Conservation (phyloP, 1,140 invertebrate species). For the Cotesia chilonis region DNA sequence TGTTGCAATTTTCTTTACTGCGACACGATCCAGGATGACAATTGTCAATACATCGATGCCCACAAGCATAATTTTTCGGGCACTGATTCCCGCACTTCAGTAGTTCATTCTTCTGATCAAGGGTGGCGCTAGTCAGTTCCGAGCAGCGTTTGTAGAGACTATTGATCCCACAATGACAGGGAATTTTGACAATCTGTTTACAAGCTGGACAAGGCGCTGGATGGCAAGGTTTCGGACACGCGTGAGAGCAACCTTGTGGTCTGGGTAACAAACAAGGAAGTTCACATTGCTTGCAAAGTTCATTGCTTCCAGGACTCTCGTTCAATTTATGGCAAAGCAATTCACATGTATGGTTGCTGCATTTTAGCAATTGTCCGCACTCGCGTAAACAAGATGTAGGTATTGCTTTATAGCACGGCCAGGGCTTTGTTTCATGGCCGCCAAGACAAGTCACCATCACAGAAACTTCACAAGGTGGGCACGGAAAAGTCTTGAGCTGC, state of each 20-base stretch:
- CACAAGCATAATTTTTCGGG: conserved; percentile 79
- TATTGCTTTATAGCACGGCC: conserved; percentile 78
- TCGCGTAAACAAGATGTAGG: conserved; percentile 77
- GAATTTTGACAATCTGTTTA: conserved; percentile 73
- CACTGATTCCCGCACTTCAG: conserved; percentile 85
- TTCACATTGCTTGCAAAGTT: conserved; percentile 76
- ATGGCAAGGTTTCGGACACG: conserved; percentile 81
- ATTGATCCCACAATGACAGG: conserved; percentile 83
- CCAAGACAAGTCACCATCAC: conserved; percentile 82
- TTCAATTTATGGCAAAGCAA: conserved; percentile 73
- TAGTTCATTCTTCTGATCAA: conserved; percentile 65
- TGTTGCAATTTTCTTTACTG: conserved; percentile 74
- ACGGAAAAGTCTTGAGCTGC: conserved; percentile 74
- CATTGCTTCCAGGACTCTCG: conserved; percentile 64
- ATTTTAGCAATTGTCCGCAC: conserved; percentile 76
- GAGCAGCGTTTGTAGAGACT: conserved; percentile 78
- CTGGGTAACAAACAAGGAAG: conserved; percentile 73
- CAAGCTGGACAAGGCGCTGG: conserved; percentile 75
- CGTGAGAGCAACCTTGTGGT: conserved; percentile 81
- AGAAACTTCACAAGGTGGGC: conserved; percentile 76
- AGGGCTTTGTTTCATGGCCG: conserved; percentile 78
- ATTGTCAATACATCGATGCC: conserved; percentile 70
- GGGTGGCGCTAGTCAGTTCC: conserved; percentile 69
- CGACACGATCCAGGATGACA: conserved; percentile 84
- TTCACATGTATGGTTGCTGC: conserved; percentile 83